Percentiles rank a stretch among this genome's conserved stretches.
Conservation (phyloP, 2,888 invertebrate genomes). For the Oscheius myriophilus region DNA sequence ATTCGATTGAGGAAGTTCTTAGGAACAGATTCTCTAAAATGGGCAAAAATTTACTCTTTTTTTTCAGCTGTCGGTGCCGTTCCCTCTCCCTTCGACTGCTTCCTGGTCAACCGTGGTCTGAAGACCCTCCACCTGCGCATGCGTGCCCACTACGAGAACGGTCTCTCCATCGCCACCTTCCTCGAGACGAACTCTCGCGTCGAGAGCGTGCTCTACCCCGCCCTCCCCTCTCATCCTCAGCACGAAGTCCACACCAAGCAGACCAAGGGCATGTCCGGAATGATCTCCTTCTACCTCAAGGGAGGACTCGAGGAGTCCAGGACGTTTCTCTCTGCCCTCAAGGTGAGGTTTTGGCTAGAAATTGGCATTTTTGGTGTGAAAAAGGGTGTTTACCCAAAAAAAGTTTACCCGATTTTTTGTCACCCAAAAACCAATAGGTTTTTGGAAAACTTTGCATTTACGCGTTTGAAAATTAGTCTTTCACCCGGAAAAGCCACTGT, state of each 20-base stretch:
- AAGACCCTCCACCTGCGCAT: conserved; percentile 92
- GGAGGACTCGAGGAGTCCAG: conserved; percentile 81
- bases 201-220: conserved; percentile 77
- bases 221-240: conserved; percentile 86
- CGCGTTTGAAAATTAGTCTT: too few relatives aligned
- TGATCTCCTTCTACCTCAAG: conserved; percentile 87
- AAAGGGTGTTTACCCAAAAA: too few relatives aligned
- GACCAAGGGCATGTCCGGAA: conserved; percentile 86
- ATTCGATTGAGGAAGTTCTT: neutral
- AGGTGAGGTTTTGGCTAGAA: conserved; percentile 70
- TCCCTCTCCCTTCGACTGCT: conserved; percentile 96
- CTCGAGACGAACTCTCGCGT: conserved; percentile 83
- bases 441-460: too few relatives aligned
- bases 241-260: conserved; percentile 83
- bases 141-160: conserved; percentile 86
- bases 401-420: too few relatives aligned
- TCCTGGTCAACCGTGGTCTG: conserved; percentile 85
- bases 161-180: conserved; percentile 82
- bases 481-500: too few relatives aligned
- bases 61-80: conserved; percentile 85
- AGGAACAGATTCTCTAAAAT: neutral
- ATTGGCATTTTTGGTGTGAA: too few relatives aligned
- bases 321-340: conserved; percentile 80
- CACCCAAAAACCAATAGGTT: too few relatives aligned
- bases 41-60: too few relatives aligned